phyloP scores from a whole-genome alignment of 2,113 vertebrate species.

The Leucosticte australis region DNA sequence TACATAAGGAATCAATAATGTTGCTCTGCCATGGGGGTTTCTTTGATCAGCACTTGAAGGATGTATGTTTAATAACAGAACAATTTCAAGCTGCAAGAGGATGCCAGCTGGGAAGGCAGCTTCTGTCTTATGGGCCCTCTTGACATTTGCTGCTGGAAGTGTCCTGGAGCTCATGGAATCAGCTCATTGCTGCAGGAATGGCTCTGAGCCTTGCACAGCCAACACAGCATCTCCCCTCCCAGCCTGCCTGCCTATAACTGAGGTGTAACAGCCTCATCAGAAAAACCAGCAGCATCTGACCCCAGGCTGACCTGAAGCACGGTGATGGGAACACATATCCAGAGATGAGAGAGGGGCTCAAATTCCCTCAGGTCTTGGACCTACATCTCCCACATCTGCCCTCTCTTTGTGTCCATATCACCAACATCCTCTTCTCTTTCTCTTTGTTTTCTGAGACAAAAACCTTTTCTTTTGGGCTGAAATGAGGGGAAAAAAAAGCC shows the following conservation, averaged over 20 bases:
- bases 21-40: background rate
- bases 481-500: background rate
- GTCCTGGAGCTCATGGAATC: background rate
- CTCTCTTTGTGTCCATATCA: background rate
- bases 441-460: background rate
- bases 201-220: background rate
- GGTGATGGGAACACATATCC: background rate
- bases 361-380: background rate
- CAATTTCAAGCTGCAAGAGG: background rate
- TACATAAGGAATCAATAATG: background rate
- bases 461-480: background rate
- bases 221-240: background rate
- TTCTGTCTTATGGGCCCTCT: background rate
- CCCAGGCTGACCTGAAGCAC: background rate
- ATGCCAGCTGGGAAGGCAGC: background rate
- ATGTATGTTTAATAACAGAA: background rate
- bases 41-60: constrained; percentile 10
- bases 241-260: background rate
- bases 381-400: background rate
- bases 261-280: background rate
- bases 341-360: background rate
- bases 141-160: background rate
- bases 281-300: background rate
- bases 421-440: background rate
- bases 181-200: background rate